phyloP scores from a whole-genome alignment of 2,113 vertebrate species.

The Dipodomys stephensi region DNA sequence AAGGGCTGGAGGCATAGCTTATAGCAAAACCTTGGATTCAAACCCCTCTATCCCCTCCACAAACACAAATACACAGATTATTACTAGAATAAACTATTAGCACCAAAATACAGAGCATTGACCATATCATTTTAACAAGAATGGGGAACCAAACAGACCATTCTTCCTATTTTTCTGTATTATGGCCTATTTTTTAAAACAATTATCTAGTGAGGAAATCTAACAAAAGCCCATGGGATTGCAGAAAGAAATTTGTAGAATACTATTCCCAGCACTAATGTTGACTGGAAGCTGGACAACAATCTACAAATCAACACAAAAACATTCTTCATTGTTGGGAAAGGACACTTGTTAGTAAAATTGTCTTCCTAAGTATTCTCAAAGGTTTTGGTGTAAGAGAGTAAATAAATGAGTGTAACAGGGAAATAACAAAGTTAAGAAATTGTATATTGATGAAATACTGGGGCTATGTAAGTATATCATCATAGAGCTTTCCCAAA shows the following conservation, averaged over 20 bases:
- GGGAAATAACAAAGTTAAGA: neutral
- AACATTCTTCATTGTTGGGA: neutral
- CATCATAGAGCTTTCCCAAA: neutral
- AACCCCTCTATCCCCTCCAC: too few relatives aligned
- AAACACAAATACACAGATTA: too few relatives aligned
- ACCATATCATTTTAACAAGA: neutral
- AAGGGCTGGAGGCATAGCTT: too few relatives aligned
- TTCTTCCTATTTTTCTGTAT: neutral
- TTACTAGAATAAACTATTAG: neutral
- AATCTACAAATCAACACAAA: neutral
- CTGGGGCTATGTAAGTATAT: neutral
- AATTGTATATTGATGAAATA: neutral
- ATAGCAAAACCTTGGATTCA: too few relatives aligned
- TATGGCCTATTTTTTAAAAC: neutral
- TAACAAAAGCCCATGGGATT: neutral
- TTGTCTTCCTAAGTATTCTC: neutral
- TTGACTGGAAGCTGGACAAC: neutral
- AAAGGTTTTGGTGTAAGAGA: neutral
- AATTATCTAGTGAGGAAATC: neutral
- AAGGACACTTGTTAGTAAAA: neutral
- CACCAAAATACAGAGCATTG: neutral
- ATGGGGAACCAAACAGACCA: neutral
- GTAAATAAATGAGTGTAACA: neutral
- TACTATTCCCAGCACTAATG: neutral
- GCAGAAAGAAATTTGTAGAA: neutral